Percentiles rank a stretch among this genome's conserved stretches.
These are phyloP conservation scores for Acrocyrtus sp. DNA, from an alignment of 2,888 invertebrate genomes.

Conservation along the genomic window DNA sequence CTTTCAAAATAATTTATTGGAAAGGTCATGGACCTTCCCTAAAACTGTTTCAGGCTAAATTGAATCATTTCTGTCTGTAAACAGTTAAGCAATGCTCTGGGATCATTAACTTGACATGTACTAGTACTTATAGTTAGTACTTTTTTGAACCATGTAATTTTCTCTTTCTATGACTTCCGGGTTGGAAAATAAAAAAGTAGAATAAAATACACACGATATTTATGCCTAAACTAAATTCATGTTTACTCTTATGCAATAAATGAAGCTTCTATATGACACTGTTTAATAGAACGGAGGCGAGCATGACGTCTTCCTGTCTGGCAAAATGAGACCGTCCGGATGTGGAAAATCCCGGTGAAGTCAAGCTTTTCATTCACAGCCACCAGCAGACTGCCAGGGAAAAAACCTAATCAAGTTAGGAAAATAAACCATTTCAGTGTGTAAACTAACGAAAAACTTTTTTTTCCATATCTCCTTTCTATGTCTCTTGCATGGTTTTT, in stretches of 20 bases:
- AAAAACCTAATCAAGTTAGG: too few species aligned
- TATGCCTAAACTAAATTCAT: neutral
- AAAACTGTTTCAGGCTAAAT: neutral
- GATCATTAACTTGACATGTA: neutral
- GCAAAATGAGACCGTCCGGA: neutral
- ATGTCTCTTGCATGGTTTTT: neutral
- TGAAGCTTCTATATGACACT: too few species aligned
- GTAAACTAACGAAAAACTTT: neutral
- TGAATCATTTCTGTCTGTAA: slow-evolving; percentile 4
- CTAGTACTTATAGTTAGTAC: neutral
- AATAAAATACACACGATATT: neutral
- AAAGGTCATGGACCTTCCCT: slow-evolving; percentile 41
- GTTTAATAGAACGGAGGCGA: neutral
- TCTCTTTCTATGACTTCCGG: neutral
- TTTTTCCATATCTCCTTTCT: neutral
- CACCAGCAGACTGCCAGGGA: too few species aligned
- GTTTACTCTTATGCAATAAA: too few species aligned
- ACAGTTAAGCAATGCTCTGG: neutral
- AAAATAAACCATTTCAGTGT: neutral
- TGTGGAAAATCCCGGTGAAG: neutral
- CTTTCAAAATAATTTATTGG: neutral
- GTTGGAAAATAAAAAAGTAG: neutral
- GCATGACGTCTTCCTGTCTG: slow-evolving; percentile 24
- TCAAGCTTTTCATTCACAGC: too few species aligned
- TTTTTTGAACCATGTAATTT: neutral